Percentiles rank a stretch among this genome's conserved stretches.
Conservation (phyloP, 2,888 invertebrate species). For the Philereme transversata region DNA sequence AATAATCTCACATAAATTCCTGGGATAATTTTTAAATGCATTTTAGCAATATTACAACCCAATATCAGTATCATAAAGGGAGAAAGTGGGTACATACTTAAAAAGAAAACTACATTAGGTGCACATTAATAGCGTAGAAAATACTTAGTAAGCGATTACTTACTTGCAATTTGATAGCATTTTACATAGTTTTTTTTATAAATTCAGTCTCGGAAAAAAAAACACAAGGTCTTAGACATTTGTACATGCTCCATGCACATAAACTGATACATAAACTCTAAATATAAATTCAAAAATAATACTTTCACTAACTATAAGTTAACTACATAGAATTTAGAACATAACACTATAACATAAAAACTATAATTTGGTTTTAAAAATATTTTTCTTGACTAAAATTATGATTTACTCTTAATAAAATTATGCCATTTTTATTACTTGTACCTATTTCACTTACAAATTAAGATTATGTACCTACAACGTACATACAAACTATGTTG, state of each 20-base stretch:
- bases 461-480: constrained; percentile 47
- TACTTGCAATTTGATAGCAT: constrained; percentile 34
- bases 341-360: constrained; percentile 36
- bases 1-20: constrained; percentile 24
- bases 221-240: constrained; percentile 41
- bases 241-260: constrained; percentile 58
- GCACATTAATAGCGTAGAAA: constrained; percentile 20
- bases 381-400: constrained; percentile 42
- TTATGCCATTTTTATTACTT: constrained; percentile 66
- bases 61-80: constrained; percentile 10
- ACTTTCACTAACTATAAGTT: constrained; percentile 37
- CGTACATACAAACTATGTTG: constrained; percentile 44
- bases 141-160: constrained; percentile 10
- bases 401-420: constrained; percentile 43
- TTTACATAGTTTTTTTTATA: constrained; percentile 33
- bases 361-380: constrained; percentile 48
- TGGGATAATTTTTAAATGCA: constrained; percentile 48
- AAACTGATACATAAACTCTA: constrained; percentile 35
- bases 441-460: constrained; percentile 70
- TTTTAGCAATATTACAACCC: constrained; percentile 30
- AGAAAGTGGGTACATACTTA: constrained; percentile 3
- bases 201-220: constrained; percentile 48
- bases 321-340: constrained; percentile 39
- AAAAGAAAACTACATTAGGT: constrained; percentile 14
- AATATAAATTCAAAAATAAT: constrained; percentile 37